These are phyloP conservation scores for Archips xylosteana DNA, from an alignment of 2,888 invertebrate species.

Conservation along the genomic window DNA sequence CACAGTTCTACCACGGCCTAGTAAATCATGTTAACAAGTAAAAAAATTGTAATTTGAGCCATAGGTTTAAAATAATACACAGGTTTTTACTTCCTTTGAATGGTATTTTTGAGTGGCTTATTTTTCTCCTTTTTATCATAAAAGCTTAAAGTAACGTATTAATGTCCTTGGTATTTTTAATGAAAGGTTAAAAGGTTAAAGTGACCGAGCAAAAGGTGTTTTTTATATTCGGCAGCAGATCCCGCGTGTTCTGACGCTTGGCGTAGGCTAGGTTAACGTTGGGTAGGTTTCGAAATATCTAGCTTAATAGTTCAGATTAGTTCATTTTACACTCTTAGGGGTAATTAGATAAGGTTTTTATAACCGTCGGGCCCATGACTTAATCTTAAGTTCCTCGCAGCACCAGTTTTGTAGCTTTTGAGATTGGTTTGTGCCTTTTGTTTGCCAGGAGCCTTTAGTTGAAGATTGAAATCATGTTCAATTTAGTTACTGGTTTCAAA, in stretches of 20 bases:
- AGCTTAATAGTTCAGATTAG: conserved; percentile 77
- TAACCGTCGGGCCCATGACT: conserved; percentile 84
- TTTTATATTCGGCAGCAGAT: conserved; percentile 25
- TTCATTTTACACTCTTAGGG: conserved; percentile 55
- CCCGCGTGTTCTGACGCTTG: conserved; percentile 29
- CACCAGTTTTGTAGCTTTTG: background rate
- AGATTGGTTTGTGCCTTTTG: background rate
- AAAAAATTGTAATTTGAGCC: too few relatives aligned
- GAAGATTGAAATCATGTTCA: background rate
- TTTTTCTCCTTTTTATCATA: too few relatives aligned
- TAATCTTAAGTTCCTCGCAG: conserved; percentile 77
- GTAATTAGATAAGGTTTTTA: conserved; percentile 72
- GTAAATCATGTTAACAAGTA: too few relatives aligned
- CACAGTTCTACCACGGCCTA: too few relatives aligned
- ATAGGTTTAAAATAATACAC: too few relatives aligned
- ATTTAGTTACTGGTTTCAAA: background rate
- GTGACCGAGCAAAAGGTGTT: conserved; percentile 17
- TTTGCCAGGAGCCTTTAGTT: background rate
- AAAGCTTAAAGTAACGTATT: too few relatives aligned
- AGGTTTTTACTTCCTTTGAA: too few relatives aligned
- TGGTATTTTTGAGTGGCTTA: too few relatives aligned
- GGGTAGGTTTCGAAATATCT: conserved; percentile 76
- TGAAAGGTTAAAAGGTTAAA: conserved; percentile 6
- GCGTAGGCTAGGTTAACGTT: conserved; percentile 38
- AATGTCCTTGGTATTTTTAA: background rate